Conservation (phyloP, 2,797 vertebrate species). For the Enteromius treurensis region DNA sequence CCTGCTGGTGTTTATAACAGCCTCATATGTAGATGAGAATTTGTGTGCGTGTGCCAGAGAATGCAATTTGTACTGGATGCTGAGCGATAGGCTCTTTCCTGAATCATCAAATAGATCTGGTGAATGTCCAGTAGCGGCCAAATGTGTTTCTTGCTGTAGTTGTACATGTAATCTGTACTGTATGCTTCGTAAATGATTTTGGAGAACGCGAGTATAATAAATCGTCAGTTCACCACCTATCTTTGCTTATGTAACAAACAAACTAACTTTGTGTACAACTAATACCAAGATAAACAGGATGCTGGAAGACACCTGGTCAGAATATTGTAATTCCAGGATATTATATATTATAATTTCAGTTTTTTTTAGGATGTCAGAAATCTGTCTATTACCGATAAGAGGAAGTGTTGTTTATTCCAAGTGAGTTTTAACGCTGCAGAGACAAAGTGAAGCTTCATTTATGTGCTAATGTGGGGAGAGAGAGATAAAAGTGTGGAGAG, state of each 20-base stretch:
- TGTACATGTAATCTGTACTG: conserved; percentile 5
- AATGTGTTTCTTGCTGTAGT: not conserved
- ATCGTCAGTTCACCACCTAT: conserved; percentile 54
- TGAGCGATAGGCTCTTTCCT: conserved; percentile 1
- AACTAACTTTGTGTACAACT: conserved; percentile 52
- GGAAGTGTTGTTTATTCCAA: conserved; percentile 79
- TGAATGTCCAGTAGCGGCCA: not conserved
- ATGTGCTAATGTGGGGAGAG: conserved; percentile 82
- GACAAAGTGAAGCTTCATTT: conserved; percentile 84
- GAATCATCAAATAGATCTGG: conserved; percentile 6
- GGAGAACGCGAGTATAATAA: conserved; percentile 45
- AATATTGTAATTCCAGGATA: conserved; percentile 70
- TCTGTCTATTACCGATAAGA: conserved; percentile 83
- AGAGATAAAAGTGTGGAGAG: conserved; percentile 81
- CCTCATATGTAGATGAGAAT: conserved; percentile 37
- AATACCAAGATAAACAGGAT: conserved; percentile 75
- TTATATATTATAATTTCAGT: conserved; percentile 17
- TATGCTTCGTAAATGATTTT: conserved; percentile 32
- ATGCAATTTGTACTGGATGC: conserved; percentile 27
- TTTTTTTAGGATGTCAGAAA: conserved; percentile 80
- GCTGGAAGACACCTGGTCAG: conserved; percentile 74
- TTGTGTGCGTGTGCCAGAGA: conserved; percentile 30
- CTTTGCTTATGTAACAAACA: conserved; percentile 56
- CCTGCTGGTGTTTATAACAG: conserved; percentile 38
- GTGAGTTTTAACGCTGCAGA: conserved; percentile 76